A percentile compares a stretch with the other conserved stretches of the same genome.
Conservation (phyloP, 2,888 invertebrate genomes). For the Dorcus hopei region DNA sequence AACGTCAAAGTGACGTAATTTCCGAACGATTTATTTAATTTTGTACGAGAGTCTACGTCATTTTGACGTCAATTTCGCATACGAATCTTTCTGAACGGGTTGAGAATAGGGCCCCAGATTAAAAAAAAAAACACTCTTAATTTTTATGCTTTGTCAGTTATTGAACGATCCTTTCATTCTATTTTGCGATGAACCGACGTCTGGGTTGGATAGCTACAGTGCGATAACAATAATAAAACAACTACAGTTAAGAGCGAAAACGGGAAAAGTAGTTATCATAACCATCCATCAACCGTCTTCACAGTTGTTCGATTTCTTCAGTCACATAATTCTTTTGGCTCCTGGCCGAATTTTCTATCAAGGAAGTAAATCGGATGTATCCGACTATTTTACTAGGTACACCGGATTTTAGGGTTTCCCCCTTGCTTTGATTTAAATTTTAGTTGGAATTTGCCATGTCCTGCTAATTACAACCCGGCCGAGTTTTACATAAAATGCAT, state of each 20-base stretch:
- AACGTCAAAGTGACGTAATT: too few relatives aligned
- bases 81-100: too few relatives aligned
- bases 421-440: slow-evolving; percentile 6
- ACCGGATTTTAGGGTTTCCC: background rate
- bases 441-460: slow-evolving; percentile 61
- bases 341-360: slow-evolving; percentile 76
- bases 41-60: too few relatives aligned
- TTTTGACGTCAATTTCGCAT: too few relatives aligned
- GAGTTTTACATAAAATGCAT: slow-evolving; percentile 75
- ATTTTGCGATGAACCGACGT: slow-evolving; percentile 93
- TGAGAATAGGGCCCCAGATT: too few relatives aligned
- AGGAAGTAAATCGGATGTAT: slow-evolving; percentile 65
- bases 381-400: slow-evolving; percentile 42
- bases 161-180: slow-evolving; percentile 84
- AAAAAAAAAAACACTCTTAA: background rate
- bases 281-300: slow-evolving; percentile 92
- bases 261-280: slow-evolving; percentile 77
- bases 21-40: too few relatives aligned
- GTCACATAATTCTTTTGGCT: slow-evolving; percentile 73
- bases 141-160: slow-evolving; percentile 52
- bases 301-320: slow-evolving; percentile 79
- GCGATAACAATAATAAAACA: slow-evolving; percentile 77
- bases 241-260: slow-evolving; percentile 60
- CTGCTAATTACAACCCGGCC: slow-evolving; percentile 77
- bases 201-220: slow-evolving; percentile 86